Base-by-base conservation (phyloP, 2,113 vertebrate species). In the Larimichthys crocea region DNA sequence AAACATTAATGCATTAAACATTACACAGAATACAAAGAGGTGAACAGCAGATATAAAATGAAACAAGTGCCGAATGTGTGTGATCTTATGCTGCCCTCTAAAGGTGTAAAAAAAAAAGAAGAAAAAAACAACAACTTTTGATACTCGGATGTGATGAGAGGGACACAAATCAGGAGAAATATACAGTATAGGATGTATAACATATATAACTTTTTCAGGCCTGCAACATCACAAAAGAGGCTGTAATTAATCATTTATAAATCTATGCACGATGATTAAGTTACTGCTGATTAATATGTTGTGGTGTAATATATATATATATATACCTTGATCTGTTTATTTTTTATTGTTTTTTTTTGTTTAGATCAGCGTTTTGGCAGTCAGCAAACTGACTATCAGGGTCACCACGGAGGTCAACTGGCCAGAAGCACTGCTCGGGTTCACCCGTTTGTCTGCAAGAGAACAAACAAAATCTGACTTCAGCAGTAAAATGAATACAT, bases 81-180 rank as follows among this genome's bases (percentile, higher is more conserved):
- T 82, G 24, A 80, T 64, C 15, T 26, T 19, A 4, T 80, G 52
- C 80, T 88, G 85, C 80, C 87, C 74, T 79, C 85, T 76, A 57
- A 11, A 64, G 84, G 46, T 87, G 9, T n/a, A n/a, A 1, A 83
- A 71, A 61, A 3, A 24, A 24, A 24, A 24, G 24, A 24, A 24
- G 24, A 24, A 42, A 29, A 71, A 84, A 71, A 46, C 24, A 5
- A 68, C 11, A 12, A 35, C 19, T 49, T 40, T 5, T 40, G 3
- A 56, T 0, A 48, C 7, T 17, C 17, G 1, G 5, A 22, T 19
- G 2, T 40, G 0, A 22, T 4, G 42, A 63, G 19, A 20, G 26
- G 4, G 46, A 46, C 64, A 64, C 5, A 26, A 50, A 40, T 57
- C 14, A 57, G 10, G 15, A 48, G 3, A 2, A 26, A 57, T 24